phyloP scores from a whole-genome alignment of 2,797 vertebrate genomes.

The Macrochelys suwanniensis region DNA sequence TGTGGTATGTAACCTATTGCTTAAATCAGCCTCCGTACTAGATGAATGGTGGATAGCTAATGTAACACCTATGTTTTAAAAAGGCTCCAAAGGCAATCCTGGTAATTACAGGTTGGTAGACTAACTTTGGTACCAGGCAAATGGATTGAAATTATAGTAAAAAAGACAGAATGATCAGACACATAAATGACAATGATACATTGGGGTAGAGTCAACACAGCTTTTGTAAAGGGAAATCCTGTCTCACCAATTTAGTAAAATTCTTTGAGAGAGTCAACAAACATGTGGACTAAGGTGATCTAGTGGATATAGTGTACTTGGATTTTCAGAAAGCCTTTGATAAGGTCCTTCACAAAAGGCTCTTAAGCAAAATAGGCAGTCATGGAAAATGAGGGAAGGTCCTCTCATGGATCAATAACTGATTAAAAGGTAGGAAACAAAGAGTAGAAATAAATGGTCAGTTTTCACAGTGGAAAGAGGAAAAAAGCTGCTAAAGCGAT shows the following conservation, averaged over 20 bases:
- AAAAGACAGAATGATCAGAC: background rate
- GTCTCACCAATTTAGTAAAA: background rate
- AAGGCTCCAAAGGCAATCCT: background rate
- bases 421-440: background rate
- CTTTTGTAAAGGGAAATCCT: background rate
- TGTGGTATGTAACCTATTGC: background rate
- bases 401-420: background rate
- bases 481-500: background rate
- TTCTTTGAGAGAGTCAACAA: background rate
- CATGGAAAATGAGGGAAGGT: background rate
- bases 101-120: background rate
- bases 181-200: background rate
- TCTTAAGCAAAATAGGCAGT: background rate
- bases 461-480: background rate
- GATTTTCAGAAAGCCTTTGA: background rate
- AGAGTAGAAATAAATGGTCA: background rate
- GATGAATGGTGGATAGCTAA: background rate
- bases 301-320: background rate
- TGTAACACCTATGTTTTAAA: background rate
- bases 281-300: background rate
- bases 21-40: background rate
- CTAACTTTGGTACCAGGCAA: background rate
- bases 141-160: background rate
- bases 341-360: background rate
- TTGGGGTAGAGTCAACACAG: background rate